Percentiles rank a stretch among this genome's conserved stretches.
phyloP scores from a whole-genome alignment of 2,888 invertebrate genomes.

The Seladonia tumulorum region DNA sequence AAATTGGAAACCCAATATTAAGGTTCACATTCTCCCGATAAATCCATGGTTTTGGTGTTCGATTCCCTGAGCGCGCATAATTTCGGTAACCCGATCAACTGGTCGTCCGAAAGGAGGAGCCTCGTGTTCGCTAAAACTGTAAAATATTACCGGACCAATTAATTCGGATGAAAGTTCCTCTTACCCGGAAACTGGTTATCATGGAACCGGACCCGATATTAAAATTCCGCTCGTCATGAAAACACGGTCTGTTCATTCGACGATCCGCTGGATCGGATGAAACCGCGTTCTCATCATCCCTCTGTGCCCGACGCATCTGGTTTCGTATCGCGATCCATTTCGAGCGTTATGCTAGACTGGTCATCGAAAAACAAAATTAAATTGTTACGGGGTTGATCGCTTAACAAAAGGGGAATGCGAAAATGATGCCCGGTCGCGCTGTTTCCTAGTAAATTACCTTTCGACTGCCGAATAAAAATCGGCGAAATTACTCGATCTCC shows the following conservation, averaged over 20 bases:
- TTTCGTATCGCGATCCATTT: background rate
- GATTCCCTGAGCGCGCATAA: background rate
- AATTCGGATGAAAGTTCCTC: background rate
- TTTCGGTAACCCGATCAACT: background rate
- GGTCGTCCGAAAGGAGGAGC: background rate
- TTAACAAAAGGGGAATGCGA: constrained; percentile 41
- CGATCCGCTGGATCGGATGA: background rate
- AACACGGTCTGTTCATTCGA: background rate
- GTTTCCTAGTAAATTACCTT: constrained; percentile 26
- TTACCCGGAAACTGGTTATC: background rate
- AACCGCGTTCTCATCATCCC: background rate
- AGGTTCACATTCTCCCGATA: background rate
- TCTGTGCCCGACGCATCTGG: background rate
- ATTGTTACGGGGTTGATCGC: constrained; percentile 38
- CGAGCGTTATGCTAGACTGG: constrained; percentile 8
- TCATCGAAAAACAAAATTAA: constrained; percentile 44
- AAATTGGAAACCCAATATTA: background rate
- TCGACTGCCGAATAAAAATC: constrained; percentile 22
- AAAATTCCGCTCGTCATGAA: constrained; percentile 8
- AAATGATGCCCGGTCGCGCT: constrained; percentile 22
- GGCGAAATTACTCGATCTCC: background rate
- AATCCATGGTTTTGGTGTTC: background rate
- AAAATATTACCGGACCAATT: background rate
- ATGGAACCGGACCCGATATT: background rate
- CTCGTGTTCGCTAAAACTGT: background rate